Evolutionary conservation across 2,888 invertebrate genomes (phyloP).

Genomic region (Drosophila meridiana): DNA sequence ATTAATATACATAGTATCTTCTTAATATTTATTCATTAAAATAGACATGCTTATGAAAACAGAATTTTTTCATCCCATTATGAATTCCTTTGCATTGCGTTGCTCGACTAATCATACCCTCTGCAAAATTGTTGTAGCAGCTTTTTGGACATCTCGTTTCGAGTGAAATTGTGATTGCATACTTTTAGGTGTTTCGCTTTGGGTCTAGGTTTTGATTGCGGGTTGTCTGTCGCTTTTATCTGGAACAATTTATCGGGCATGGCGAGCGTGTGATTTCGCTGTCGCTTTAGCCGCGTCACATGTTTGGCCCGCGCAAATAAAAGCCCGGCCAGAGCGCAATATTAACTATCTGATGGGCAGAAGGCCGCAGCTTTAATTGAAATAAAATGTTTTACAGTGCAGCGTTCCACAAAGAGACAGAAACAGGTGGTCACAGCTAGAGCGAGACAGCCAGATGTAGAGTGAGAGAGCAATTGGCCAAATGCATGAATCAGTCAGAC

Average conservation of each 20-base stretch:
- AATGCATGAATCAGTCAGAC: slow-evolving; percentile 55
- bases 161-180: slow-evolving; percentile 42
- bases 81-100: not conserved
- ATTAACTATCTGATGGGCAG: slow-evolving; percentile 39
- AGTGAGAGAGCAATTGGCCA: slow-evolving; percentile 15
- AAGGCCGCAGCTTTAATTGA: slow-evolving; percentile 67
- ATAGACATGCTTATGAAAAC: no score
- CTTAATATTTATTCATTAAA: no score
- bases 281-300: slow-evolving; percentile 27
- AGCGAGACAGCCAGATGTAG: not conserved
- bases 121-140: slow-evolving; percentile 21
- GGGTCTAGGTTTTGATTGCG: not conserved
- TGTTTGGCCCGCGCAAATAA: slow-evolving; percentile 69
- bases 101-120: not conserved
- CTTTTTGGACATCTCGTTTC: slow-evolving; percentile 10
- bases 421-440: slow-evolving; percentile 35
- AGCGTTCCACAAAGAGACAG: slow-evolving; percentile 29
- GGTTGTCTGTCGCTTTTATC: slow-evolving; percentile 40
- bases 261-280: slow-evolving; percentile 20
- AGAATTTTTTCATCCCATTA: not conserved
- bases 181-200: slow-evolving; percentile 50
- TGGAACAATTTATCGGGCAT: slow-evolving; percentile 57
- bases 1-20: no score
- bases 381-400: slow-evolving; percentile 66
- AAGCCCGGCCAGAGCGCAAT: slow-evolving; percentile 25